Conservation (phyloP, 2,113 vertebrate species). For the Theristicus caerulescens region DNA sequence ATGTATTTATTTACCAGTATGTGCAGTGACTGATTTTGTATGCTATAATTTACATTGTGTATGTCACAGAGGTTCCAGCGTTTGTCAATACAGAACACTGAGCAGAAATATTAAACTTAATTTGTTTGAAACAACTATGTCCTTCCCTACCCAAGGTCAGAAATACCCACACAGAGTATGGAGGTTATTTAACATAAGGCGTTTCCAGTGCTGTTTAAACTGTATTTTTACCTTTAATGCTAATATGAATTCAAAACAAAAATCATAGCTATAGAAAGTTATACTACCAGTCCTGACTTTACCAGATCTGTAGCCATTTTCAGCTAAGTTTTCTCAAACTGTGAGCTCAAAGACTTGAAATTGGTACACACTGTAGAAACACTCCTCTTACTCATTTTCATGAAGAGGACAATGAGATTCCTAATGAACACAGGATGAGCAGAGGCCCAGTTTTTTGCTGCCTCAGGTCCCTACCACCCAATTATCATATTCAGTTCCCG, state of each 20-base stretch:
- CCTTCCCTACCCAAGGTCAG: neutral
- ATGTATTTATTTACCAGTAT: slow-evolving; percentile 75
- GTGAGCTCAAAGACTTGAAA: neutral
- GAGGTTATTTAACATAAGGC: neutral
- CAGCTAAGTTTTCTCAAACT: neutral
- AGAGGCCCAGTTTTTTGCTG: neutral
- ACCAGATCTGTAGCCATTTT: neutral
- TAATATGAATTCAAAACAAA: neutral
- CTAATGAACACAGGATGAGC: rapidly evolving
- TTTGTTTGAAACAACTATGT: slow-evolving; percentile 54
- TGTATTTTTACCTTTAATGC: neutral
- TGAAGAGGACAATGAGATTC: neutral
- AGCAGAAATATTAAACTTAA: slow-evolving; percentile 79
- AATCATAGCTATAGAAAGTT: neutral
- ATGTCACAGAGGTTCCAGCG: slow-evolving; percentile 75
- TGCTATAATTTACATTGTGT: slow-evolving; percentile 76
- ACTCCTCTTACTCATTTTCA: neutral
- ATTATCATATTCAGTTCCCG: neutral
- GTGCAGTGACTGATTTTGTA: slow-evolving; percentile 75
- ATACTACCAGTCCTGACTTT: neutral
- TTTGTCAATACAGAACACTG: slow-evolving; percentile 76
- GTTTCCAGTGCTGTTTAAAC: neutral
- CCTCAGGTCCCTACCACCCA: neutral
- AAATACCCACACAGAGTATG: neutral
- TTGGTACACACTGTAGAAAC: neutral